phyloP scores from a whole-genome alignment of 2,113 vertebrate species.

The Petroica traversi region DNA sequence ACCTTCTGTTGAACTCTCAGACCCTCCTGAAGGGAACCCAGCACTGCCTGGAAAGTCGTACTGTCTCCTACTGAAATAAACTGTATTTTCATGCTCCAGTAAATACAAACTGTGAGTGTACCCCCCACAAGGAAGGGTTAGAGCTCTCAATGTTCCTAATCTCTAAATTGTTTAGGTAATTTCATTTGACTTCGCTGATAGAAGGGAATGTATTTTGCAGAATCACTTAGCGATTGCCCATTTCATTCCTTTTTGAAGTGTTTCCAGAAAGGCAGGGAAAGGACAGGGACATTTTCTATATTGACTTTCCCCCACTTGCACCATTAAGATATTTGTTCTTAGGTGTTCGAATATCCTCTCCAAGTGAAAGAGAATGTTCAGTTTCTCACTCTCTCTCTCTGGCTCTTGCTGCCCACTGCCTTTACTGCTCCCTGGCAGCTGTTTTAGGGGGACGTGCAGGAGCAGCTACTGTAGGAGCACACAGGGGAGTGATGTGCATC shows the following conservation, averaged over 20 bases:
- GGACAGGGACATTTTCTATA: not conserved
- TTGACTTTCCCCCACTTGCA: not conserved
- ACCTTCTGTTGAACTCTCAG: not conserved
- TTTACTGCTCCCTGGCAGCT: not conserved
- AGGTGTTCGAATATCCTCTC: not conserved
- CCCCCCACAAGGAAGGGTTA: not conserved
- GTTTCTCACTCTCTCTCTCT: not conserved
- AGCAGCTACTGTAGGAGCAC: not conserved
- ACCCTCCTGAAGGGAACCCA: not conserved
- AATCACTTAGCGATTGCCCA: slow-evolving; percentile 10
- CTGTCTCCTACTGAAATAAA: not conserved
- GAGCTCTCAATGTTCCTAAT: slow-evolving; percentile 1
- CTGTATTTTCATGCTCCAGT: not conserved
- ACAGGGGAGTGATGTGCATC: not conserved
- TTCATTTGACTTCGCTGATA: slow-evolving; percentile 2
- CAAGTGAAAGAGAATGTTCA: not conserved
- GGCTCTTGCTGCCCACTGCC: not conserved
- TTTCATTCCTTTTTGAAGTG: slow-evolving; percentile 11
- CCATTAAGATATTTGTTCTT: not conserved
- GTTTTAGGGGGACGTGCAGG: not conserved
- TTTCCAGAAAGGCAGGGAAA: not conserved
- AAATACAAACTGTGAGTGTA: not conserved
- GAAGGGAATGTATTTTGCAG: slow-evolving; percentile 14
- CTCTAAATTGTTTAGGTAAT: slow-evolving; percentile 14
- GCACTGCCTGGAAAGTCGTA: not conserved